Evolutionary conservation across 2,797 vertebrate genomes (phyloP), one percentile per base, ranked within the genome.

Genomic region (Galaxias olidus): DNA sequence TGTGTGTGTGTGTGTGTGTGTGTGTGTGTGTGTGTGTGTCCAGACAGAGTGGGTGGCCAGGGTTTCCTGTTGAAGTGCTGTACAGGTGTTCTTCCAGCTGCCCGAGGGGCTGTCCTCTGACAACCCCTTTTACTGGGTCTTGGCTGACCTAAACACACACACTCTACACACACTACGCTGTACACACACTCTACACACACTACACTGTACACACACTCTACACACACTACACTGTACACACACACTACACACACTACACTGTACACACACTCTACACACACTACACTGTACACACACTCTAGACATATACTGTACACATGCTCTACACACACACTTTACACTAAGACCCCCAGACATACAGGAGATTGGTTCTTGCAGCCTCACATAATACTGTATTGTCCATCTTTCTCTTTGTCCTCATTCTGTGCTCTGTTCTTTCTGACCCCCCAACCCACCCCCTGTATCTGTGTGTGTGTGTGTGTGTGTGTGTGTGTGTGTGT

Each of bases 81-180:
- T n/a, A 56, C 74, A 80, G 73, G 76, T 82, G 67, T 82, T 64
- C 65, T 78, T 64, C 58, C 73, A 80, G 67, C 63, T 63, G 42
- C 61, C 46, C 66, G 47, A 73, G 40, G 20, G 15, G 9, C 52
- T 52, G 68, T 73, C 75, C 63, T 77, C 18, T 60, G 10, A 14
- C 7, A 1, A 71, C 68, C 68, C 40, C 17, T 42, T 61, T 63
- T 15, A 55, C 15, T 14, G 10, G 44, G 41, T 56, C 63, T 15
- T 55, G 7, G 58, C 48, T 52, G 50, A 58, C 17, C 17, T 13
- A 45, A 56, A 59, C 60, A 70, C 42, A 52, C 17, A 52, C 41
- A 17, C 15, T 45, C 46, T 30, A 40, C 18, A 15, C 49, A 46
- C 49, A 61, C 42, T 30, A 56, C 59, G 48, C 51, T 49, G 30